Conservation (phyloP, 30 jellyfish, hydroid and myxozoan species). For the Cassiopea andromeda region DNA sequence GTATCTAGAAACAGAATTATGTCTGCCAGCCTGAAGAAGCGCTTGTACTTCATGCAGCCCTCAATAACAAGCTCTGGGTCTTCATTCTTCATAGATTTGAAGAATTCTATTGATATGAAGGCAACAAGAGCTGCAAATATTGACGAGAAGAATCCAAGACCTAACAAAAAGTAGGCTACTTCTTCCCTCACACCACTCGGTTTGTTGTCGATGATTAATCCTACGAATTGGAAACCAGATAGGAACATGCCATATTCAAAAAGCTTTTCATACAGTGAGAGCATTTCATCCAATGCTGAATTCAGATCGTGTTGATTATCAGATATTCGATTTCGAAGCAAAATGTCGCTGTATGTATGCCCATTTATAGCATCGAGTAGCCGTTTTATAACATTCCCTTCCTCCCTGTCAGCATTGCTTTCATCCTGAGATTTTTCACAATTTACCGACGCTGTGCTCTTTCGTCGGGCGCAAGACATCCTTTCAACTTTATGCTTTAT, state of each 20-base stretch:
- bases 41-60: conserved; percentile 73
- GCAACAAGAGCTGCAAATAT: conserved; percentile 67
- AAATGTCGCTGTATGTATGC: conserved; percentile 55
- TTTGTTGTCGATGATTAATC: conserved; percentile 57
- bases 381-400: background rate
- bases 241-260: conserved; percentile 74
- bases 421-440: background rate
- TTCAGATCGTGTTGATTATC: conserved; percentile 1
- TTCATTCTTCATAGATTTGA: conserved; percentile 69
- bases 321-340: conserved; percentile 36
- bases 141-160: conserved; percentile 62
- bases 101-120: conserved; percentile 49
- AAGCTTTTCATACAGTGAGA: conserved; percentile 55
- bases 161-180: conserved; percentile 55
- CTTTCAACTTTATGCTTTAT: background rate
- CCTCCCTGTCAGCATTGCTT: background rate
- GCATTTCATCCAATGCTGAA: conserved; percentile 36
- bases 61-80: conserved; percentile 61
- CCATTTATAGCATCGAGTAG: conserved; percentile 33
- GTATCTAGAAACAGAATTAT: conserved; percentile 50
- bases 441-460: background rate
- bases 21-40: conserved; percentile 56
- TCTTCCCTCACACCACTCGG: conserved; percentile 68
- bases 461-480: background rate
- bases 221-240: conserved; percentile 69